Evolutionary conservation across 2,113 vertebrate genomes (phyloP).

Genomic region (Morone chrysops): DNA sequence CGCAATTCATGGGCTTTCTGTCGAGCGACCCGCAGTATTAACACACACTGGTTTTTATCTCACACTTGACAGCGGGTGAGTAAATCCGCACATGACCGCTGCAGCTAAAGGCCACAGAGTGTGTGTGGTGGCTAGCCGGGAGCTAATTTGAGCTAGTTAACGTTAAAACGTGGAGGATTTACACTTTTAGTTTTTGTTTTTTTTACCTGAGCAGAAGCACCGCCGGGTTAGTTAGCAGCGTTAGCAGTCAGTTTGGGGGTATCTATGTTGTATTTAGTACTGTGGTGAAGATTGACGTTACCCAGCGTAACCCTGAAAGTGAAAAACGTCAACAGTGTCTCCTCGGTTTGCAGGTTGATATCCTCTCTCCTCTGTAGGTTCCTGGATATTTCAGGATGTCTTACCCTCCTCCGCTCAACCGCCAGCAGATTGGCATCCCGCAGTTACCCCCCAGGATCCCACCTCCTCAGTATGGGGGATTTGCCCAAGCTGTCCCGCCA

Average conservation of each 20-base stretch:
- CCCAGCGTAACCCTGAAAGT: no score
- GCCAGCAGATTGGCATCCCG: conserved; percentile 85
- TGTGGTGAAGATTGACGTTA: not conserved
- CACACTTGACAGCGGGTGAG: conserved; percentile 58
- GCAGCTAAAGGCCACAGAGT: conserved; percentile 64
- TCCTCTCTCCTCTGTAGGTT: conserved; percentile 74
- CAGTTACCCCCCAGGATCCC: conserved; percentile 93
- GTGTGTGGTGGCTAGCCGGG: not conserved
- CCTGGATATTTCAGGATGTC: conserved; percentile 89
- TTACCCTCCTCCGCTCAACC: conserved; percentile 96
- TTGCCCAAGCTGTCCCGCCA: conserved; percentile 91
- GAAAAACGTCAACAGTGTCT: not conserved
- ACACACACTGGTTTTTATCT: conserved; percentile 15
- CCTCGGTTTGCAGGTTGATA: not conserved
- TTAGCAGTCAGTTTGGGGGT: not conserved
- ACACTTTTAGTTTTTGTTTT: no score
- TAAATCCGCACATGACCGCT: conserved; percentile 44
- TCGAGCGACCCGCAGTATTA: not conserved
- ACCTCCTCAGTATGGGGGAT: conserved; percentile 94
- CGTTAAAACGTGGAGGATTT: conserved; percentile 27
- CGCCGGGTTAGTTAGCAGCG: not conserved
- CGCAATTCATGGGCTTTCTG: conserved; percentile 49
- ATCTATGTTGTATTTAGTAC: not conserved
- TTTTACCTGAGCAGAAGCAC: not conserved
- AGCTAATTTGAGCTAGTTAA: conserved; percentile 63